Percentiles rank a stretch among this genome's conserved stretches.
phyloP scores from a whole-genome alignment of 1,140 invertebrate species.

The Drosophila athabasca region DNA sequence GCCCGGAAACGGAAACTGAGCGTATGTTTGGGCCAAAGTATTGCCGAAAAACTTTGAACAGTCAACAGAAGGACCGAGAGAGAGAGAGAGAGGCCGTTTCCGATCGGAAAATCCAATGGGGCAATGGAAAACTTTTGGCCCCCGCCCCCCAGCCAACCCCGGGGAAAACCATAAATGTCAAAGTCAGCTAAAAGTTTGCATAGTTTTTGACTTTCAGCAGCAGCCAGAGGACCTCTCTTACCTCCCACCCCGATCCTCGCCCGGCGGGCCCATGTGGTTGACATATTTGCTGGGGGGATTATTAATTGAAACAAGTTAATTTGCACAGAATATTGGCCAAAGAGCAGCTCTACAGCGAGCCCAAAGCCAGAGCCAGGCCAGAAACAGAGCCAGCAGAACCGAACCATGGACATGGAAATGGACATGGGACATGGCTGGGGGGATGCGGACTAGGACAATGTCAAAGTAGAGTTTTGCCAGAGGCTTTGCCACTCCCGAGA shows the following conservation, averaged over 20 bases:
- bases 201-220: constrained; percentile 79
- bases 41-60: constrained; percentile 62
- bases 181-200: constrained; percentile 80
- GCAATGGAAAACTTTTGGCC: constrained; percentile 60
- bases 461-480: constrained; percentile 64
- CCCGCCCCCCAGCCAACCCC: constrained; percentile 22
- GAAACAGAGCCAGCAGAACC: constrained; percentile 1
- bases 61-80: constrained; percentile 21
- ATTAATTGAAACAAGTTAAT: constrained; percentile 84
- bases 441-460: constrained; percentile 41
- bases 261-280: constrained; percentile 64
- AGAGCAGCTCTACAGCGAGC: not conserved
- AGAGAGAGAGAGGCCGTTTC: constrained; percentile 9
- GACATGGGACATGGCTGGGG: not conserved
- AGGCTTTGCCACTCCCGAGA: constrained; percentile 48
- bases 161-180: constrained; percentile 81
- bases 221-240: constrained; percentile 14
- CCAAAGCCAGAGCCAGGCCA: not conserved
- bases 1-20: constrained; percentile 71
- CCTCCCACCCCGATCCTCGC: constrained; percentile 24
- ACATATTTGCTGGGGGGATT: constrained; percentile 83
- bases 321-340: constrained; percentile 70
- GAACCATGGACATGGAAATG: not conserved
- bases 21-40: constrained; percentile 61
- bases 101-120: constrained; percentile 66